phyloP scores from a whole-genome alignment of 1,140 invertebrate genomes.

The Anoplolepis gracilipes region DNA sequence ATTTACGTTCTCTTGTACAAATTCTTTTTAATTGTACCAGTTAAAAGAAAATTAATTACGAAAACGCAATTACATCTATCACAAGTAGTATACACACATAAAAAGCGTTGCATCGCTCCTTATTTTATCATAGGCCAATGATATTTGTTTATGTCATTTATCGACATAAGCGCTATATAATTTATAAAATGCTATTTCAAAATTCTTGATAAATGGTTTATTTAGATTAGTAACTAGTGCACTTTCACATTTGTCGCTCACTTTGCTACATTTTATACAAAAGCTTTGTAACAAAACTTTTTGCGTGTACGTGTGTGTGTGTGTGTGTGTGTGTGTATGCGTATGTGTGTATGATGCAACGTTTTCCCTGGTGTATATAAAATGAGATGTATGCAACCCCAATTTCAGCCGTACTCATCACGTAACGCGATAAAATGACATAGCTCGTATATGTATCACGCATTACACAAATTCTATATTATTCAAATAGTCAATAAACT shows the following conservation, averaged over 20 bases:
- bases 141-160: constrained; percentile 54
- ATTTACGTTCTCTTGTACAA: constrained; percentile 44
- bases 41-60: not conserved
- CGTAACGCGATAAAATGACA: constrained; percentile 24
- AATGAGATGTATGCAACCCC: constrained; percentile 23
- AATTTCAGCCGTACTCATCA: constrained; percentile 18
- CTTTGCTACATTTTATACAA: constrained; percentile 43
- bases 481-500: constrained; percentile 7
- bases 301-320: too few relatives aligned
- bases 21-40: constrained; percentile 19
- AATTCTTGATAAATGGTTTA: constrained; percentile 33
- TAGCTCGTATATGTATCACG: constrained; percentile 13
- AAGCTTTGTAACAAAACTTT: constrained; percentile 30
- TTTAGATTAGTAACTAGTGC: constrained; percentile 54
- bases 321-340: too few relatives aligned
- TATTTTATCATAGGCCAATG: constrained; percentile 44
- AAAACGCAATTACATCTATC: constrained; percentile 37
- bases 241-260: constrained; percentile 42
- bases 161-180: constrained; percentile 51
- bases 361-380: constrained; percentile 50
- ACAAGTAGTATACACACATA: constrained; percentile 45
- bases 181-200: constrained; percentile 53
- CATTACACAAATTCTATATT: constrained; percentile 21
- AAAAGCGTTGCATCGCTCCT: constrained; percentile 47
- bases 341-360: constrained; percentile 12